Conservation (phyloP, 2,888 invertebrate genomes). For the Caenorhabditis sp. region DNA sequence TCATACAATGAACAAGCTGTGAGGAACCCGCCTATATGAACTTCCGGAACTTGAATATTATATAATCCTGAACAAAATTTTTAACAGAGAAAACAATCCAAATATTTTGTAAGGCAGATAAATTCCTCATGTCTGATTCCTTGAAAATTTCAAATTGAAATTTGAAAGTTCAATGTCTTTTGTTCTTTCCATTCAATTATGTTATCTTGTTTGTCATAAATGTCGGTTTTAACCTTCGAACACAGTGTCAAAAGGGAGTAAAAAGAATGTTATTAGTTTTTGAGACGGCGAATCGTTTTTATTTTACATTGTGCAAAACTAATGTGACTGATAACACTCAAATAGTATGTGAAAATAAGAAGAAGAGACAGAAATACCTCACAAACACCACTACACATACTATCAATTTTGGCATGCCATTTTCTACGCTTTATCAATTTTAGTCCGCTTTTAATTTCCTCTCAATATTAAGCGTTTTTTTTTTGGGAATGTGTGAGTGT, state of each 20-base stretch:
- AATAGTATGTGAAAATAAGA: not conserved
- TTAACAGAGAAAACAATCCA: too few relatives aligned
- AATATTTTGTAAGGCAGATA: too few relatives aligned
- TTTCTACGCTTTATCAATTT: constrained; percentile 18
- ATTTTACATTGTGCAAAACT: not conserved
- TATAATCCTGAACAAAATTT: too few relatives aligned
- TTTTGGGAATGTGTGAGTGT: constrained; percentile 2
- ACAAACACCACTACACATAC: constrained; percentile 7
- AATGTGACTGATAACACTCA: not conserved
- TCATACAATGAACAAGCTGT: too few relatives aligned
- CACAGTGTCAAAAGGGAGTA: not conserved
- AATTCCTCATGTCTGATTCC: too few relatives aligned
- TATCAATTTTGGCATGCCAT: constrained; percentile 21
- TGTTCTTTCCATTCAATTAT: too few relatives aligned
- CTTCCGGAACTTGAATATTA: too few relatives aligned
- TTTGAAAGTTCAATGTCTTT: too few relatives aligned
- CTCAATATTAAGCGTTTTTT: constrained; percentile 12
- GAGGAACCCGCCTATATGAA: too few relatives aligned
- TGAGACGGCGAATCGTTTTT: not conserved
- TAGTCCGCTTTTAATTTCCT: constrained; percentile 15
- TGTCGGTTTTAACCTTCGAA: not conserved
- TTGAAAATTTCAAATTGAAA: too few relatives aligned
- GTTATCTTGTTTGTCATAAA: too few relatives aligned
- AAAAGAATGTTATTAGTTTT: not conserved
- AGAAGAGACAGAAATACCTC: not conserved